phyloP scores from a whole-genome alignment of 2,888 invertebrate genomes.

The Drosophila rellima region DNA sequence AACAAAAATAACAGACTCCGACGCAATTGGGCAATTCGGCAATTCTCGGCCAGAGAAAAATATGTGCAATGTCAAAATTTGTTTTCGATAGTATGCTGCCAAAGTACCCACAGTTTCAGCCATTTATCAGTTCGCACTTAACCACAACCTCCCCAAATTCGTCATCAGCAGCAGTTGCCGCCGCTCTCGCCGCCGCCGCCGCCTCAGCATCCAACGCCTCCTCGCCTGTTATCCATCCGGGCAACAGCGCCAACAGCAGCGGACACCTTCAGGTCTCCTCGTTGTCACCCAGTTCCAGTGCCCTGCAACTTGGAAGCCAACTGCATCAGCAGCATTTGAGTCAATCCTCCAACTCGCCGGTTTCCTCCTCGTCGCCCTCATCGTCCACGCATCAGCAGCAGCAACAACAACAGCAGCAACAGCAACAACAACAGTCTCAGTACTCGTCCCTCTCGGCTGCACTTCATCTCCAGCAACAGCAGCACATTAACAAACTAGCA shows the following conservation, averaged over 20 bases:
- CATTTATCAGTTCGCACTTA: conserved; percentile 86
- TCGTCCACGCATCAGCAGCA: conserved; percentile 81
- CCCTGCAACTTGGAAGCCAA: conserved; percentile 66
- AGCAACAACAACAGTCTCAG: conserved; percentile 67
- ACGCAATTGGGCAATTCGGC: conserved; percentile 51
- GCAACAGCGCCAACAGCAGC: conserved; percentile 84
- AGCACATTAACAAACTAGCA: conserved; percentile 83
- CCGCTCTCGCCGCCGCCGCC: conserved; percentile 85
- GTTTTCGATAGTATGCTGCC: conserved; percentile 99
- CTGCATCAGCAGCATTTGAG: conserved; percentile 73
- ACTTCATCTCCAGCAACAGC: conserved; percentile 82
- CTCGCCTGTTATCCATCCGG: conserved; percentile 67
- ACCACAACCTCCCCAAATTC: conserved; percentile 87
- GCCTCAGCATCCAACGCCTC: conserved; percentile 82
- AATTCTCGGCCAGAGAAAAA: conserved; percentile 79
- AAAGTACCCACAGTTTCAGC: conserved; percentile 93
- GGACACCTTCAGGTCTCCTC: conserved; percentile 68
- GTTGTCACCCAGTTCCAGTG: conserved; percentile 76
- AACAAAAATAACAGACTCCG: conserved; percentile 23
- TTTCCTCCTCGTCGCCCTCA: conserved; percentile 84
- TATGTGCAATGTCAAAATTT: conserved; percentile 97
- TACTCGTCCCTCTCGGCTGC: conserved; percentile 86
- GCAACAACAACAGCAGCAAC: conserved; percentile 80
- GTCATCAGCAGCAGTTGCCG: conserved; percentile 91
- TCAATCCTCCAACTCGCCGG: conserved; percentile 84